Percentiles rank a stretch among this genome's conserved stretches.
Evolutionary conservation across 2,888 invertebrate species (phyloP).

Genomic region (Teleogryllus oceanicus): DNA sequence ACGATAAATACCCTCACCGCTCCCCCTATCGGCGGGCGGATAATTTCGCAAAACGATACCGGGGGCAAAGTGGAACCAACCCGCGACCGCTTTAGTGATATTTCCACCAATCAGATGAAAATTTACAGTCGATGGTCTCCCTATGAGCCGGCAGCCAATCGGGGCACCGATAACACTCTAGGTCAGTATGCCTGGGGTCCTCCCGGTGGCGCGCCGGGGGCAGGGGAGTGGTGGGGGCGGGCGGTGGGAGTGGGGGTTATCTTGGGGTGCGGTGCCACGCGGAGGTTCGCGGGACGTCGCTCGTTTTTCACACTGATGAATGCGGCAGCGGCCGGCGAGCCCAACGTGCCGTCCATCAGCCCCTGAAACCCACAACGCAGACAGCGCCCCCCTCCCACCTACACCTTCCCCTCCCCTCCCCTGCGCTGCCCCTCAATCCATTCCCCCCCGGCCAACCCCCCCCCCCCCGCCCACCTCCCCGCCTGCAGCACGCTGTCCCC

Average conservation of each 20-base stretch:
- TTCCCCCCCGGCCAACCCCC: background rate
- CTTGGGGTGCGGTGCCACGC: conserved; percentile 3
- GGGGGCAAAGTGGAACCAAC: too few species aligned
- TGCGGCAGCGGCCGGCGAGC: background rate
- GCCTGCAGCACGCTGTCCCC: too few species aligned
- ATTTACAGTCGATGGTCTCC: too few species aligned
- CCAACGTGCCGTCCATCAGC: background rate
- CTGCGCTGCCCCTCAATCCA: background rate
- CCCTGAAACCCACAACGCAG: background rate
- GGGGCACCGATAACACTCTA: background rate
- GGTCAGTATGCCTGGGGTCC: background rate
- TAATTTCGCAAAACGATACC: too few species aligned
- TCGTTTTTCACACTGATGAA: conserved; percentile 5
- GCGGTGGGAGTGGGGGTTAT: background rate
- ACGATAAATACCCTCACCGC: too few species aligned
- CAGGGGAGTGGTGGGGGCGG: background rate
- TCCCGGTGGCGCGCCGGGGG: background rate
- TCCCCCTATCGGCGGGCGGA: too few species aligned
- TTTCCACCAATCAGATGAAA: too few species aligned
- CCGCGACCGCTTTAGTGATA: too few species aligned
- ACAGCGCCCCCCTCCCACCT: background rate
- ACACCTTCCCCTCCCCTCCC: background rate
- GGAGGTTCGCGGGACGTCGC: background rate
- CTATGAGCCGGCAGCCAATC: too few species aligned
- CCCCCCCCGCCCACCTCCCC: background rate